Conservation (phyloP, 1,140 invertebrate genomes). For the Melipona quadrifasciata region DNA sequence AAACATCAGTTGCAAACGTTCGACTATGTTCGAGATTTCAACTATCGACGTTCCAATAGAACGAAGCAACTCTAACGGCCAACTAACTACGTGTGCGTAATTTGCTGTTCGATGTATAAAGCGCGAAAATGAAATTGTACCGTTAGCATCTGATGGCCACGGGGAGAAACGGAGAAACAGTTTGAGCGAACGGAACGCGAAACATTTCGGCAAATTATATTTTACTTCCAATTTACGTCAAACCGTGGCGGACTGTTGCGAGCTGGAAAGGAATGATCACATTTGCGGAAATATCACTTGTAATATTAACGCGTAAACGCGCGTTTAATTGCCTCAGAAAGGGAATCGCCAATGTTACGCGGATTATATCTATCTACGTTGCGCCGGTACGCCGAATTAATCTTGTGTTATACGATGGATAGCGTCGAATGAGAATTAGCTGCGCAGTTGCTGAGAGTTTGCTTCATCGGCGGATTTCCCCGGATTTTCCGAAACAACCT, state of each 20-base stretch:
- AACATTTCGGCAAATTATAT: constrained; percentile 7
- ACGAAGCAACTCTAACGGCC: too few relatives aligned
- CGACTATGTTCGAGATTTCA: too few relatives aligned
- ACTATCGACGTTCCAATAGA: too few relatives aligned
- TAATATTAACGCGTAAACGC: not conserved
- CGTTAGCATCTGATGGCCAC: not conserved
- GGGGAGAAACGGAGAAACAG: not conserved
- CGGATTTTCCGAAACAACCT: too few relatives aligned
- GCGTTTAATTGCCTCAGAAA: constrained; percentile 25
- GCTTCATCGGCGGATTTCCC: not conserved
- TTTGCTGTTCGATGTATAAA: too few relatives aligned
- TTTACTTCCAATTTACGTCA: constrained; percentile 17
- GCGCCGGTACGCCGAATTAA: not conserved
- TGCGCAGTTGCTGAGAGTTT: not conserved
- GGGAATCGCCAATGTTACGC: not conserved
- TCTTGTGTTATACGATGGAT: not conserved
- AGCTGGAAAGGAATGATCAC: not conserved
- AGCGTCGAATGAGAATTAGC: not conserved
- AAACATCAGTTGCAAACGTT: too few relatives aligned
- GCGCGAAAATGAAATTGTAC: constrained; percentile 5
- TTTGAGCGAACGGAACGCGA: not conserved
- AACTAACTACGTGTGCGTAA: too few relatives aligned
- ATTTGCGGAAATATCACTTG: not conserved
- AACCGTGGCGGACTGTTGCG: not conserved
- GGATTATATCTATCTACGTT: not conserved